These are phyloP conservation scores for Ormyrus nitidulus DNA, from an alignment of 2,888 invertebrate species.

Conservation along the genomic window DNA sequence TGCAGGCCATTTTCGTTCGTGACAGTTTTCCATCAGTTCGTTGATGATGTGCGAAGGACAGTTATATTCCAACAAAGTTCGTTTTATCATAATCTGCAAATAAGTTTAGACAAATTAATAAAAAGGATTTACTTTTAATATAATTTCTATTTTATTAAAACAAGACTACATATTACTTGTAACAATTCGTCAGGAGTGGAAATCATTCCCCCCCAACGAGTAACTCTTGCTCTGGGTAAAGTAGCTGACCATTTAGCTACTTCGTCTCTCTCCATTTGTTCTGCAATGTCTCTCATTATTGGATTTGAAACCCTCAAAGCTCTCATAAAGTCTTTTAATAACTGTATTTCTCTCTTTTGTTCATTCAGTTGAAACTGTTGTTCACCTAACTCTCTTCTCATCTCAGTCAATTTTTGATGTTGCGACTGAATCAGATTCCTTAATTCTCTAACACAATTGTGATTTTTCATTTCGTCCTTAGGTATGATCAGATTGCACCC, in stretches of 20 bases:
- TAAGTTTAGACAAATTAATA: background rate
- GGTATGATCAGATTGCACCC: conserved; percentile 96
- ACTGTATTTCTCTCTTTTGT: conserved; percentile 90
- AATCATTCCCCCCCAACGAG: conserved; percentile 99
- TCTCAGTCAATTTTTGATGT: conserved; percentile 89
- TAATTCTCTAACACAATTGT: conserved; percentile 94
- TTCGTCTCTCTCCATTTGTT: conserved; percentile 96
- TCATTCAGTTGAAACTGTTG: conserved; percentile 92
- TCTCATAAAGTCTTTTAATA: conserved; percentile 95
- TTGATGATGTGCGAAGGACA: conserved; percentile 95
- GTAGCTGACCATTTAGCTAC: conserved; percentile 92
- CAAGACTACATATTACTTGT: conserved; percentile 79
- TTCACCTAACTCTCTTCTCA: conserved; percentile 91
- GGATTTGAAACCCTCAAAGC: conserved; percentile 95
- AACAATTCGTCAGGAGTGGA: conserved; percentile 96
- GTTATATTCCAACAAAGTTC: conserved; percentile 94
- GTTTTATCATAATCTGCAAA: conserved; percentile 91
- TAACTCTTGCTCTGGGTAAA: conserved; percentile 89
- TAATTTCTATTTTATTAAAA: background rate
- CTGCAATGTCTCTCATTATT: conserved; percentile 92
- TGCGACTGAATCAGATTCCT: conserved; percentile 90
- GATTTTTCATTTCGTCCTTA: conserved; percentile 95
- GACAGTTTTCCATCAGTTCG: conserved; percentile 97
- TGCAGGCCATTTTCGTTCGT: conserved; percentile 96
- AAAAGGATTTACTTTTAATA: too few relatives aligned